These are phyloP conservation scores for Achroia grisella DNA, from an alignment of 1,140 invertebrate species.

Conservation along the genomic window DNA sequence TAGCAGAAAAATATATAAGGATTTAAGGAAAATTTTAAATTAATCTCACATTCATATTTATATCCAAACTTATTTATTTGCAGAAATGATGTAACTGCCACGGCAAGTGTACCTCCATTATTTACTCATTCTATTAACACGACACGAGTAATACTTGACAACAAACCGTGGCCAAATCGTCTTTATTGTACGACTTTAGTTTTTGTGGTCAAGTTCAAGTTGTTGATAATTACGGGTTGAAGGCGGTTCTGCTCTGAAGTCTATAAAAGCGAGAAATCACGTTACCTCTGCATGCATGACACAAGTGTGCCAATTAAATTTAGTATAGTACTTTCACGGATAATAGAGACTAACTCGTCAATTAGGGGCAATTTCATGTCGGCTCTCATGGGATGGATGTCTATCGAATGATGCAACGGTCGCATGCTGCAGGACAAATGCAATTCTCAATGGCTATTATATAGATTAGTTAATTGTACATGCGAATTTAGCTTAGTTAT, in stretches of 20 bases:
- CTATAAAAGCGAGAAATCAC: too few species aligned
- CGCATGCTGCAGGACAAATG: constrained; percentile 45
- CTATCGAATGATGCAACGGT: constrained; percentile 42
- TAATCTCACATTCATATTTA: constrained; percentile 1
- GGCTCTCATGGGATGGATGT: constrained; percentile 16
- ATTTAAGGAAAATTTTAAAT: not conserved
- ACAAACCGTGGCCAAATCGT: constrained; percentile 24
- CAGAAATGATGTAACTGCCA: constrained; percentile 49
- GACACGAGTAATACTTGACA: constrained; percentile 26
- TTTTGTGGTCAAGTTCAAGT: constrained; percentile 65
- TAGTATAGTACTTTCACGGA: constrained; percentile 23
- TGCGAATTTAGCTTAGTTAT: constrained; percentile 19
- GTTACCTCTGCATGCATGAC: not conserved
- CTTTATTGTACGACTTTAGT: constrained; percentile 36
- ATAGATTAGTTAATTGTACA: constrained; percentile 28
- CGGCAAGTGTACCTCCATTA: constrained; percentile 29
- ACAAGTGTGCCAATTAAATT: constrained; percentile 10
- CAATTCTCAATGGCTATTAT: constrained; percentile 58
- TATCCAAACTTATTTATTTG: constrained; percentile 9
- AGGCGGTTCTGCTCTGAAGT: not conserved
- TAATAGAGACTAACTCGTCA: constrained; percentile 40
- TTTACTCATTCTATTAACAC: constrained; percentile 48
- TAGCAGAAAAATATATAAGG: too few species aligned
- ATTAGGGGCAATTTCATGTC: constrained; percentile 57
- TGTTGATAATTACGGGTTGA: constrained; percentile 17